A percentile compares a stretch with the other conserved stretches of the same genome.
Conservation (phyloP, 2,797 vertebrate genomes). For the Phoeniculus purpureus region DNA sequence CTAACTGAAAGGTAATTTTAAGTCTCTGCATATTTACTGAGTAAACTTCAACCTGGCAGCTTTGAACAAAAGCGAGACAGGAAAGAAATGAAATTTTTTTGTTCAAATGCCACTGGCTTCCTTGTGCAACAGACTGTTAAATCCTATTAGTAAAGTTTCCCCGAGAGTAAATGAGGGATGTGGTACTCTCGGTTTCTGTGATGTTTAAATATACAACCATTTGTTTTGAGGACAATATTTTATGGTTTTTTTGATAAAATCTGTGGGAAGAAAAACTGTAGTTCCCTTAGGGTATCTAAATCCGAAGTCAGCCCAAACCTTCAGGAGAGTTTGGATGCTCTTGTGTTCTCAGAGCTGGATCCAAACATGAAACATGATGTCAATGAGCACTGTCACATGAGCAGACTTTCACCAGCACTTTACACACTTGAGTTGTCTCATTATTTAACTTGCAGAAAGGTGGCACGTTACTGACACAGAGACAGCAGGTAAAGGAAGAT, state of each 20-base stretch:
- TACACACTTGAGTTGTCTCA: neutral
- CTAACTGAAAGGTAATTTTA: constrained; percentile 42
- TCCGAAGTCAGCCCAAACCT: neutral
- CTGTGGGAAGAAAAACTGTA: neutral
- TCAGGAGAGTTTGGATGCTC: neutral
- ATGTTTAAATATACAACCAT: neutral
- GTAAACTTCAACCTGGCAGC: constrained; percentile 45
- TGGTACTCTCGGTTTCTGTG: neutral
- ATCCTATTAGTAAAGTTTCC: constrained; percentile 66
- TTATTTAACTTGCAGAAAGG: neutral
- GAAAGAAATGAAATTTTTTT: neutral
- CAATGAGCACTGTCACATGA: neutral
- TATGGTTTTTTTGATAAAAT: neutral
- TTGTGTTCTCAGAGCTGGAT: neutral
- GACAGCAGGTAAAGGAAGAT: neutral
- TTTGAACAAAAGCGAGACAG: constrained; percentile 11
- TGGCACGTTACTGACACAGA: neutral
- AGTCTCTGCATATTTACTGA: constrained; percentile 43
- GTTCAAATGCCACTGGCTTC: constrained; percentile 16
- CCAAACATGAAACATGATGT: neutral
- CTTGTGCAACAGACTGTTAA: constrained; percentile 69
- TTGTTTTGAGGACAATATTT: neutral
- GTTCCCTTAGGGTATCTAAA: neutral
- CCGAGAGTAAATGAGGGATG: constrained; percentile 41
- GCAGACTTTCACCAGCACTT: neutral